Evolutionary conservation across 2,888 invertebrate species (phyloP).

Genomic region (Ypsolopha sequella): DNA sequence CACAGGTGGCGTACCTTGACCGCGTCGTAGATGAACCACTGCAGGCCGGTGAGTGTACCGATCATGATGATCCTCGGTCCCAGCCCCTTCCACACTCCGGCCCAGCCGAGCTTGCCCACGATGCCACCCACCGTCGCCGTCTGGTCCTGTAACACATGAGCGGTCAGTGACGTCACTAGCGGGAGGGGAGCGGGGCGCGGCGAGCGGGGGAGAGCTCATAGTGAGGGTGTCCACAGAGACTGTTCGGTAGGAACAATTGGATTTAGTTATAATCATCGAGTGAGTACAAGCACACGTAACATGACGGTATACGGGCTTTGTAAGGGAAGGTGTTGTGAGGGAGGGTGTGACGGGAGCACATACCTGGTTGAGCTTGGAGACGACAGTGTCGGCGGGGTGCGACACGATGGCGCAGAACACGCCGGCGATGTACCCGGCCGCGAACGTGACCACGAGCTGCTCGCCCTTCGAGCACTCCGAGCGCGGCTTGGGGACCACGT

Average conservation of each 20-base stretch:
- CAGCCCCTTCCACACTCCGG: conserved; percentile 89
- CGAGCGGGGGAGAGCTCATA: neutral
- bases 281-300: neutral
- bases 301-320: neutral
- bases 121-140: conserved; percentile 59
- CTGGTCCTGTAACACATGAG: conserved; percentile 44
- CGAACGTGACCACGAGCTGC: conserved; percentile 95
- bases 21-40: conserved; percentile 98
- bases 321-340: neutral
- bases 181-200: neutral
- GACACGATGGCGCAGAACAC: conserved; percentile 99
- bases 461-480: conserved; percentile 91
- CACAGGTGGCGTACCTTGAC: conserved; percentile 90
- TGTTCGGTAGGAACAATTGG: neutral
- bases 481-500: conserved; percentile 95
- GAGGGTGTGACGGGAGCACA: neutral
- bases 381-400: conserved; percentile 98
- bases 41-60: conserved; percentile 94
- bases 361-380: conserved; percentile 96
- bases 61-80: conserved; percentile 96
- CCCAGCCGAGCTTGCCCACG: conserved; percentile 58
- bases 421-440: conserved; percentile 96
- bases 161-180: too few relatives aligned
- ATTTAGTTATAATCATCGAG: neutral
- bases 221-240: neutral